A percentile compares a stretch with the other conserved stretches of the same genome.
Conservation (phyloP, 2,888 invertebrate genomes). For the Stenoptilia bipunctidactyla region DNA sequence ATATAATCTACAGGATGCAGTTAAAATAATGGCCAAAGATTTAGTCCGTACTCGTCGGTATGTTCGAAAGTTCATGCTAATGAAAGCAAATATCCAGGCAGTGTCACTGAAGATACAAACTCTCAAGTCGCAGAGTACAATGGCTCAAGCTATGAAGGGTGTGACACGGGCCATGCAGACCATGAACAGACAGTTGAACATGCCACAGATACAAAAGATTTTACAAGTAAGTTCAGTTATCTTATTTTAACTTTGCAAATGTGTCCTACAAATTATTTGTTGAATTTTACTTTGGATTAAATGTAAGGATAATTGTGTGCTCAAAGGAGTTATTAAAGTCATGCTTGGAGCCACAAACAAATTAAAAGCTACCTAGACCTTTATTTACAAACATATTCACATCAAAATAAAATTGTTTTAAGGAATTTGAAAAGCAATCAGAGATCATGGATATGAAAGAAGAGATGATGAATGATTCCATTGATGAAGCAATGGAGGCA, state of each 20-base stretch:
- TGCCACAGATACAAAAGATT: conserved; percentile 99
- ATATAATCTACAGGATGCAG: conserved; percentile 94
- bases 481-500: conserved; percentile 99
- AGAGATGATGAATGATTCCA: conserved; percentile 99
- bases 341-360: too few species aligned
- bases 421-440: conserved; percentile 99
- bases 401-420: too few species aligned
- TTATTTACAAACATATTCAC: too few species aligned
- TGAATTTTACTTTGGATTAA: too few species aligned
- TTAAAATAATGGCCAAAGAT: conserved; percentile 99
- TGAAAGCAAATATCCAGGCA: conserved; percentile 99
- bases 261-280: too few species aligned
- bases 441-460: conserved; percentile 99
- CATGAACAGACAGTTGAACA: conserved; percentile 97
- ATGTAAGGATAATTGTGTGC: too few species aligned
- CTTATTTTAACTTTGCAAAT: too few species aligned
- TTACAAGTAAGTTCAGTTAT: conserved; percentile 43
- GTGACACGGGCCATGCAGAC: conserved; percentile 98
- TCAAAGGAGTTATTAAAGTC: too few species aligned
- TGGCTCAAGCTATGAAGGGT: conserved; percentile 99
- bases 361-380: too few species aligned
- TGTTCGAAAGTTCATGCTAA: conserved; percentile 98
- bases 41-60: conserved; percentile 95
- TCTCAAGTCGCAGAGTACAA: conserved; percentile 96
- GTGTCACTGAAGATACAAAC: conserved; percentile 98